Percentiles rank a stretch among this genome's conserved stretches.
phyloP scores from a whole-genome alignment of 1,140 invertebrate species.

The Archivesica marissinica region DNA sequence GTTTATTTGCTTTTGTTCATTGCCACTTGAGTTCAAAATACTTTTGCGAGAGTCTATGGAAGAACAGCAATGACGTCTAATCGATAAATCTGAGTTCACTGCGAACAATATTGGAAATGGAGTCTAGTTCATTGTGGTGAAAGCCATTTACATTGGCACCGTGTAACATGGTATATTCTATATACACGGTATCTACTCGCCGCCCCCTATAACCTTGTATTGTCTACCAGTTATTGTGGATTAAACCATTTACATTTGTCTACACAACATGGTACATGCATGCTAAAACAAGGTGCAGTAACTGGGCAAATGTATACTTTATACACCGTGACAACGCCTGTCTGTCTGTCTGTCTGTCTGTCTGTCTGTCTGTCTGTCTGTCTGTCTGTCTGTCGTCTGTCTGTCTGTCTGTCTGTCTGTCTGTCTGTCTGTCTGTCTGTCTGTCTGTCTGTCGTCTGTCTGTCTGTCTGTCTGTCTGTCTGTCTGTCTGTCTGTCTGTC shows the following conservation, averaged over 20 bases:
- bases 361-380: conserved; percentile 28
- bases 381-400: conserved; percentile 32
- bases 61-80: neutral
- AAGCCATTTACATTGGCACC: neutral
- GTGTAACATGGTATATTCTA: neutral
- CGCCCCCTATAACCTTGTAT: neutral
- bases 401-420: too few relatives aligned
- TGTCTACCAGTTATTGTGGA: neutral
- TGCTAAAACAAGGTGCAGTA: too few relatives aligned
- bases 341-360: neutral
- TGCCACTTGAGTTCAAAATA: conserved; percentile 1
- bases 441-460: too few relatives aligned
- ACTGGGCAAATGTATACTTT: too few relatives aligned
- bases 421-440: too few relatives aligned
- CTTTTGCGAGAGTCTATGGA: neutral
- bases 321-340: too few relatives aligned
- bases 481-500: too few relatives aligned
- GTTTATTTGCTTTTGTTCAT: conserved; percentile 5
- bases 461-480: too few relatives aligned
- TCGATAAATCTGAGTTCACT: conserved; percentile 27
- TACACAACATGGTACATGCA: neutral
- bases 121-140: neutral
- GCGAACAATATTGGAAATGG: neutral
- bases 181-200: neutral
- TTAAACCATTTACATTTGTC: neutral